Conservation (phyloP, 2,113 vertebrate genomes). For the Macroglossus sobrinus region DNA sequence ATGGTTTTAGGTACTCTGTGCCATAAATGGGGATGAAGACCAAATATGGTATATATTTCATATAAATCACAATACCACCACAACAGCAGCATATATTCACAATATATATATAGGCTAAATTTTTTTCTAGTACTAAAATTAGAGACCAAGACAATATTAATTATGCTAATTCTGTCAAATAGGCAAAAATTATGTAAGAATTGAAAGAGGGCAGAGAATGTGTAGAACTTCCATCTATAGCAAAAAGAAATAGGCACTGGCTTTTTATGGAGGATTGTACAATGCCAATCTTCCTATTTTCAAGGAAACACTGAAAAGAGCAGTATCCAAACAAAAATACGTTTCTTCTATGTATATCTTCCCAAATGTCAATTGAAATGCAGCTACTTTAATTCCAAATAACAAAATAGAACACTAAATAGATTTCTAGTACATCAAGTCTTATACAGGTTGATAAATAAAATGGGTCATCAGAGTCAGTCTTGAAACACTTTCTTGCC, state of each 20-base stretch:
- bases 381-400: not conserved
- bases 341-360: not conserved
- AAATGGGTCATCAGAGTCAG: not conserved
- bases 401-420: not conserved
- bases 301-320: not conserved
- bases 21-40: not conserved
- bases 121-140: not conserved
- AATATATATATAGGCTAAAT: not conserved
- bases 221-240: not conserved
- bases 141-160: not conserved
- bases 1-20: not conserved
- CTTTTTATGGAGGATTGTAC: not conserved
- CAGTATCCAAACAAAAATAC: not conserved
- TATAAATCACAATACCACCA: not conserved
- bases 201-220: not conserved
- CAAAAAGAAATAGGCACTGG: not conserved
- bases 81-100: not conserved
- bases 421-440: not conserved
- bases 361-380: not conserved
- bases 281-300: not conserved
- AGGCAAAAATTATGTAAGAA: not conserved
- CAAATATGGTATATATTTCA: not conserved
- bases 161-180: not conserved
- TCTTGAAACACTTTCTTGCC: not conserved
- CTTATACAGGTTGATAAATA: not conserved